Evolutionary conservation across 1,140 invertebrate genomes (phyloP).

Genomic region (Ips typographus): DNA sequence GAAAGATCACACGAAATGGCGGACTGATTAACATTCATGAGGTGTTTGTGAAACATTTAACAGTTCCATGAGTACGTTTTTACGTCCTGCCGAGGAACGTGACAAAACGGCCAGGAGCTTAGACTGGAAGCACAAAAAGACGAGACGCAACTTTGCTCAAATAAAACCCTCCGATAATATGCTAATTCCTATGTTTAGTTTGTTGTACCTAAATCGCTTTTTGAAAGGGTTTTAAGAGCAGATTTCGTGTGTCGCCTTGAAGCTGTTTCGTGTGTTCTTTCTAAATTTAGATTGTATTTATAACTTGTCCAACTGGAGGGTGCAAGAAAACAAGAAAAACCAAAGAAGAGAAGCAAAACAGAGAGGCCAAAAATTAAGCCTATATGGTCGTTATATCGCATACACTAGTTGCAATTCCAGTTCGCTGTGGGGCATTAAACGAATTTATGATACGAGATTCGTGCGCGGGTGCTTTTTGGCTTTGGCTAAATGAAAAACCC

Average conservation of each 20-base stretch:
- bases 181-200: constrained; percentile 32
- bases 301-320: not conserved
- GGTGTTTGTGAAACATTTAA: constrained; percentile 47
- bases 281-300: not conserved
- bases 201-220: constrained; percentile 26
- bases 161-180: constrained; percentile 35
- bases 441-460: constrained; percentile 24
- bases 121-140: constrained; percentile 32
- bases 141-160: constrained; percentile 26
- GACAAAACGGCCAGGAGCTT: constrained; percentile 39
- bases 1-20: constrained; percentile 26
- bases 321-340: not conserved
- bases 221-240: constrained; percentile 14
- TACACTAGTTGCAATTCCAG: constrained; percentile 30
- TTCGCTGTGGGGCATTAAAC: constrained; percentile 23
- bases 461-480: constrained; percentile 19
- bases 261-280: not conserved
- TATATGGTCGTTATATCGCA: constrained; percentile 30
- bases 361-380: constrained; percentile 33
- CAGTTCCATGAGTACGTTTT: constrained; percentile 48
- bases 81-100: constrained; percentile 41
- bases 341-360: constrained; percentile 24
- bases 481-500: constrained; percentile 10
- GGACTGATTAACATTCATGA: constrained; percentile 47
- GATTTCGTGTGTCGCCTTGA: not conserved